phyloP scores from a whole-genome alignment of 2,888 invertebrate species.

The Ennomos erosarius region DNA sequence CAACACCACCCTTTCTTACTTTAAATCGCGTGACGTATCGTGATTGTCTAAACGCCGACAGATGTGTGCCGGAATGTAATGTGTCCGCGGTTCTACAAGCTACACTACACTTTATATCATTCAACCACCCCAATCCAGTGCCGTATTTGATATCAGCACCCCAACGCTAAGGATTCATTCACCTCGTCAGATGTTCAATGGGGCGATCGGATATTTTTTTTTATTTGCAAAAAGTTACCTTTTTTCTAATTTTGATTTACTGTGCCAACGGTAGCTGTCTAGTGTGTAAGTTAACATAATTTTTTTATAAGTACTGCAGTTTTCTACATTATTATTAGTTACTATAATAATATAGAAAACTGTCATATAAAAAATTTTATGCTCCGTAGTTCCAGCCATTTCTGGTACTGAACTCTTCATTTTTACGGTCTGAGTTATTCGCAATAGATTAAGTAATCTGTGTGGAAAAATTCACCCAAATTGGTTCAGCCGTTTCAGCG shows the following conservation, averaged over 20 bases:
- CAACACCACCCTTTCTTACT: slow-evolving; percentile 50
- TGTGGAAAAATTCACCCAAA: too few relatives aligned
- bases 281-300: too few relatives aligned
- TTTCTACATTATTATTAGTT: too few relatives aligned
- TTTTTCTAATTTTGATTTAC: slow-evolving; percentile 69
- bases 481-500: too few relatives aligned
- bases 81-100: slow-evolving; percentile 75
- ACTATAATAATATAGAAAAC: too few relatives aligned
- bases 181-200: slow-evolving; percentile 84
- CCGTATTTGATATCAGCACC: slow-evolving; percentile 51
- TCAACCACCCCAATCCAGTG: slow-evolving; percentile 34
- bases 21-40: slow-evolving; percentile 83
- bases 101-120: slow-evolving; percentile 75
- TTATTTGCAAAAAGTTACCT: slow-evolving; percentile 67
- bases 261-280: slow-evolving; percentile 47
- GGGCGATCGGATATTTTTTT: slow-evolving; percentile 67
- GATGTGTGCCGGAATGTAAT: slow-evolving; percentile 85
- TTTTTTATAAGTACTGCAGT: too few relatives aligned
- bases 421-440: too few relatives aligned
- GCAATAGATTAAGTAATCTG: too few relatives aligned
- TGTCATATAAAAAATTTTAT: too few relatives aligned
- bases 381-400: too few relatives aligned
- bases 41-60: slow-evolving; percentile 84
- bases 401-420: too few relatives aligned
- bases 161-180: slow-evolving; percentile 75